Percentiles rank a stretch among this genome's conserved stretches.
phyloP scores from a whole-genome alignment of 2,113 vertebrate species.

The Corythoichthys intestinalis region DNA sequence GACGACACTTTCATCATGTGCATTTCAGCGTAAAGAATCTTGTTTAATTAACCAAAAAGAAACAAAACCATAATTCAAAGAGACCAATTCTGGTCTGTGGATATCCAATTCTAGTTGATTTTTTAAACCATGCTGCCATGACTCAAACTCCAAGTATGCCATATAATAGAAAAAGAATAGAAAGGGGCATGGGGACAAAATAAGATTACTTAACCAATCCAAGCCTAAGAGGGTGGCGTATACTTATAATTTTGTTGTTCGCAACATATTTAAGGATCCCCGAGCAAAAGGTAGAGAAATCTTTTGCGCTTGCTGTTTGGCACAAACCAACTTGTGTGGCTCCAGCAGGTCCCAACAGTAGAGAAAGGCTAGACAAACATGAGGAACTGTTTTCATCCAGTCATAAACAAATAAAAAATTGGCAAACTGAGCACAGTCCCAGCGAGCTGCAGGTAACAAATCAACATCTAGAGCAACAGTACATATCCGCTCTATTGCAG shows the following conservation, averaged over 20 bases:
- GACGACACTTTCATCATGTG: no score
- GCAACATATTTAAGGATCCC: not conserved
- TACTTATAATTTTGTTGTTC: not conserved
- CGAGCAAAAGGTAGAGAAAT: not conserved
- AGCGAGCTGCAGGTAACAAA: conserved; percentile 39
- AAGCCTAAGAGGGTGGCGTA: not conserved
- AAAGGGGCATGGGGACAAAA: not conserved
- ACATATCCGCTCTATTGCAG: conserved; percentile 18
- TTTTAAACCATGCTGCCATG: not conserved
- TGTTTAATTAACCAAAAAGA: no score
- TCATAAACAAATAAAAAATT: conserved; percentile 20
- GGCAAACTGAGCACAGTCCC: conserved; percentile 29
- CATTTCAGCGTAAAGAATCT: no score
- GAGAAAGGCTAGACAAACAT: conserved; percentile 34
- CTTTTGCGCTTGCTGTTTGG: conserved; percentile 16
- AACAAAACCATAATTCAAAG: not conserved
- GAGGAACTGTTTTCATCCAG: conserved; percentile 23
- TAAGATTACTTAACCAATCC: not conserved
- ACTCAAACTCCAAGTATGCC: not conserved
- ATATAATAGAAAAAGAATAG: not conserved
- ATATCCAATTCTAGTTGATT: no score
- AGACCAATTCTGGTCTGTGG: not conserved
- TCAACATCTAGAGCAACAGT: conserved; percentile 15
- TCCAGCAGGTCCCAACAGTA: conserved; percentile 26
- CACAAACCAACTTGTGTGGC: conserved; percentile 38